These are phyloP conservation scores for Apaloderma vittatum DNA, from an alignment of 2,113 vertebrate genomes.

Conservation along the genomic window DNA sequence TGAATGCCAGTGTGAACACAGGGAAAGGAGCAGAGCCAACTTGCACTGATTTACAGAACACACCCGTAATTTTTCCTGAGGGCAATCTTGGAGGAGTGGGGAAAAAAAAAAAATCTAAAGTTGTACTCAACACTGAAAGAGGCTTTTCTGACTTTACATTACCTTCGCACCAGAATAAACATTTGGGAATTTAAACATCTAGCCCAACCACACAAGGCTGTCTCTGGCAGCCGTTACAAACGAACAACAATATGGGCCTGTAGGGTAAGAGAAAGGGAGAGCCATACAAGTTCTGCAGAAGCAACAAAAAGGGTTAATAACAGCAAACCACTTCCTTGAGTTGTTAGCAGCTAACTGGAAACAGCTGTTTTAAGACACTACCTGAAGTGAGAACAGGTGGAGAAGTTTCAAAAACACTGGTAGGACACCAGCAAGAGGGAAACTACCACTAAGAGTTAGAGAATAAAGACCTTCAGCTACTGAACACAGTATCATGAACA, in stretches of 20 bases:
- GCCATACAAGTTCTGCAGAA: neutral
- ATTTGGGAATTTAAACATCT: neutral
- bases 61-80: neutral
- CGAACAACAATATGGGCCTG: neutral
- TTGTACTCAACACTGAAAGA: neutral
- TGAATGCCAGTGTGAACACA: neutral
- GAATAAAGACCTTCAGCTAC: neutral
- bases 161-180: neutral
- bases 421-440: neutral
- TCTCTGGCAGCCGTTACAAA: neutral
- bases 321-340: slow-evolving; percentile 1
- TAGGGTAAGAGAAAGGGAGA: neutral
- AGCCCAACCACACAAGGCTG: neutral
- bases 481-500: neutral
- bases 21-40: neutral
- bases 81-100: neutral
- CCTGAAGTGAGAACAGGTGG: neutral
- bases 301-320: slow-evolving; percentile 6
- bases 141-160: neutral
- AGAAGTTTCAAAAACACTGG: neutral
- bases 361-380: neutral
- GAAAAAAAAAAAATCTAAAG: neutral
- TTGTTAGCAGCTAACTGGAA: neutral
- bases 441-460: neutral
- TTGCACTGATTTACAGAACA: neutral